Evolutionary conservation across 2,797 vertebrate species (phyloP).

Genomic region (Coracias cyanogaster): DNA sequence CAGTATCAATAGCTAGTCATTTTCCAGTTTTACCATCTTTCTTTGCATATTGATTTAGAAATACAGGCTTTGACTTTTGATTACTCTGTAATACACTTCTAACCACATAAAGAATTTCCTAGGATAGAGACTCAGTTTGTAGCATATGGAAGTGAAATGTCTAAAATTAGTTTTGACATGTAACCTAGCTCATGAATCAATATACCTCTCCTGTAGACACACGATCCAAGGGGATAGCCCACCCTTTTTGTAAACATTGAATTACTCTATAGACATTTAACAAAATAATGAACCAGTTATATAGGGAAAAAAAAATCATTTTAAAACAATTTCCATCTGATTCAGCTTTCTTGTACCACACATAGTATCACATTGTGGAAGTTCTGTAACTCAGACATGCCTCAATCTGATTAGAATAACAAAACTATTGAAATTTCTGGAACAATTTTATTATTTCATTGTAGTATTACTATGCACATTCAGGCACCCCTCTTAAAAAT

Average conservation of each 20-base stretch:
- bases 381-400: background rate
- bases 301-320: background rate
- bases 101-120: background rate
- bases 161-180: constrained; percentile 31
- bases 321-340: background rate
- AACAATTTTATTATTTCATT: background rate
- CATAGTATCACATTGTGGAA: background rate
- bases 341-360: background rate
- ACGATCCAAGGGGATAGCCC: background rate
- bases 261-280: background rate
- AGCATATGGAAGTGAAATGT: background rate
- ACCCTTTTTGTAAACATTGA: background rate
- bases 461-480: background rate
- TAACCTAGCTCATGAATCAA: background rate
- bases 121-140: background rate
- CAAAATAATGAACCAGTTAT: background rate
- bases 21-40: background rate
- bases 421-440: background rate
- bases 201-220: background rate
- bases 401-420: background rate
- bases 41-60: background rate
- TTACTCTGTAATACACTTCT: background rate
- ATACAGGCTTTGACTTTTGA: background rate
- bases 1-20: background rate
- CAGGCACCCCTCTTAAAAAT: background rate